phyloP scores from a whole-genome alignment of 2,888 invertebrate genomes.

The Piscicola geometra region DNA sequence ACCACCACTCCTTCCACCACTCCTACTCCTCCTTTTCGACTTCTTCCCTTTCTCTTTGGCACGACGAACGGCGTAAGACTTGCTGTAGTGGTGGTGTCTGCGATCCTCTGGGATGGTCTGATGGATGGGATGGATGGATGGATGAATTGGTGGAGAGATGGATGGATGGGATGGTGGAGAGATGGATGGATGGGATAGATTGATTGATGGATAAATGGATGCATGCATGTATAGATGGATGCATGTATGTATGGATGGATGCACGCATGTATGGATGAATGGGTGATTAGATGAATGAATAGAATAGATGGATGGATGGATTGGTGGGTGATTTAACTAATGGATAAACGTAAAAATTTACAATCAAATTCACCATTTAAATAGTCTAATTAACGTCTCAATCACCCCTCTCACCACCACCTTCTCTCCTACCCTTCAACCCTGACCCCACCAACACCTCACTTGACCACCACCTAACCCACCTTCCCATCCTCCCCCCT shows the following conservation, averaged over 20 bases:
- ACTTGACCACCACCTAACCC: slow-evolving; percentile 4
- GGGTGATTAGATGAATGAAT: background rate
- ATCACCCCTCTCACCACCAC: too few species aligned
- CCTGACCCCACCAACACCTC: too few species aligned
- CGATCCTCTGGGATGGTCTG: background rate
- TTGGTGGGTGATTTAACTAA: background rate
- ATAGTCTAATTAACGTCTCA: too few species aligned
- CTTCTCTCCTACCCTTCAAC: too few species aligned
- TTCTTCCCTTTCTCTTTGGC: background rate
- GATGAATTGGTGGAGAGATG: background rate
- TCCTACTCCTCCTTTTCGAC: background rate
- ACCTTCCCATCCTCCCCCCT: too few species aligned
- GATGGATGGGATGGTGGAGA: background rate
- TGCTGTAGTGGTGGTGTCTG: background rate
- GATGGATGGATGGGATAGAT: background rate
- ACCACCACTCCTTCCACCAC: too few species aligned
- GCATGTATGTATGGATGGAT: background rate
- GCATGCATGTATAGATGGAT: background rate
- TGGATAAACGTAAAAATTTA: background rate
- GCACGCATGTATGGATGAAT: background rate
- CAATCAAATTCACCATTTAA: background rate
- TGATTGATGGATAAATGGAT: background rate
- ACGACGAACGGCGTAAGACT: background rate
- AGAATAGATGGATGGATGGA: slow-evolving; percentile 4
- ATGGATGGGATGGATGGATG: too few species aligned